Conservation (phyloP, 2,888 invertebrate species). For the Gymnosoma rotundatum region DNA sequence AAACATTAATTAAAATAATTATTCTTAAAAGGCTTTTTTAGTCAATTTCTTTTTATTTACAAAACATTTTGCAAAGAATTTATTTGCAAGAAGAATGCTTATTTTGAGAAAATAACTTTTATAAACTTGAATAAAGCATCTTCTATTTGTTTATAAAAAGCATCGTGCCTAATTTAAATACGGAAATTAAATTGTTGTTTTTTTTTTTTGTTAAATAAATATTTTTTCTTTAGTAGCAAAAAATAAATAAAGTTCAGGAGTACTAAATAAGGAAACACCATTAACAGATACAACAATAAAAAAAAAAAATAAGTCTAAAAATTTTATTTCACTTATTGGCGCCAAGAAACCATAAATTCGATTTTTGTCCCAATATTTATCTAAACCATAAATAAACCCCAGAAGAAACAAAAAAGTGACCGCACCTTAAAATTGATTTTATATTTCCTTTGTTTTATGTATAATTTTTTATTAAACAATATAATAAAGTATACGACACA, state of each 20-base stretch:
- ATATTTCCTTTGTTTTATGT: slow-evolving; percentile 62
- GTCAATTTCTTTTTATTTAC: too few species aligned
- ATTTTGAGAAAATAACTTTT: too few species aligned
- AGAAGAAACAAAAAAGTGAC: slow-evolving; percentile 34
- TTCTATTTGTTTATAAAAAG: too few species aligned
- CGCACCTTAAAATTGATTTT: slow-evolving; percentile 68
- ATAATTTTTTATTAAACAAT: slow-evolving; percentile 4
- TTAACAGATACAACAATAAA: neutral
- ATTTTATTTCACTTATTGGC: slow-evolving; percentile 55
- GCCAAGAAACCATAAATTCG: slow-evolving; percentile 60
- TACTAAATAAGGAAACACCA: slow-evolving; percentile 5
- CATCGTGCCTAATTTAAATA: slow-evolving; percentile 2
- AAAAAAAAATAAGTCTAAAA: neutral
- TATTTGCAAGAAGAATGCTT: too few species aligned
- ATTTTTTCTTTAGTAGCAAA: neutral
- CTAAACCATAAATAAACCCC: slow-evolving; percentile 66
- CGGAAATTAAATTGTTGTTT: neutral
- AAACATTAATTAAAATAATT: too few species aligned
- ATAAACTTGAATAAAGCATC: too few species aligned
- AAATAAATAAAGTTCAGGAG: slow-evolving; percentile 19
- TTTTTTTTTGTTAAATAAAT: neutral
- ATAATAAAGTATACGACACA: slow-evolving; percentile 19
- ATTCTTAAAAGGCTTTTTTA: too few species aligned
- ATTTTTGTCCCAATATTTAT: slow-evolving; percentile 61
- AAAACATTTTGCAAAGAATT: too few species aligned